A percentile compares a stretch with the other conserved stretches of the same genome.
phyloP scores from a whole-genome alignment of 2,888 invertebrate genomes.

The Oscheius sp. region DNA sequence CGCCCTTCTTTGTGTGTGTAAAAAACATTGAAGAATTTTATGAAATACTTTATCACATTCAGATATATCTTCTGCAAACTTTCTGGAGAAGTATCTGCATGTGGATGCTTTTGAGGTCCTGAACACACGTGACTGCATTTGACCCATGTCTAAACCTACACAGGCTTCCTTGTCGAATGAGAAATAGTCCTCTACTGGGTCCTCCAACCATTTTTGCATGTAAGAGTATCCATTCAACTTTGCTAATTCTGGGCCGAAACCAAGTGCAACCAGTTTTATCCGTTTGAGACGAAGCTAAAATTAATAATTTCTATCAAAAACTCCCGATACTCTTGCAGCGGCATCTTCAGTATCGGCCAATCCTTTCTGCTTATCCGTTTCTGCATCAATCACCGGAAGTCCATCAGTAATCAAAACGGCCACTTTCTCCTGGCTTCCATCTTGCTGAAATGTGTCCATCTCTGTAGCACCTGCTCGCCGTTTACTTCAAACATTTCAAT shows the following conservation, averaged over 20 bases:
- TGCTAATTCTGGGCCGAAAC: not conserved
- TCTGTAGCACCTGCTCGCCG: too few relatives aligned
- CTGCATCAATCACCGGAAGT: not conserved
- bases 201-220: not conserved
- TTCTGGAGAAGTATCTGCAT: too few relatives aligned
- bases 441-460: not conserved
- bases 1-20: too few relatives aligned
- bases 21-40: too few relatives aligned
- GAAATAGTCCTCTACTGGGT: not conserved
- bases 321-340: not conserved
- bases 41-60: too few relatives aligned
- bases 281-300: not conserved
- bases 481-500: not conserved
- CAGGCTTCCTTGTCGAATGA: not conserved
- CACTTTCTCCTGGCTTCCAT: not conserved
- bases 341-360: not conserved
- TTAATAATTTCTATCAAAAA: not conserved
- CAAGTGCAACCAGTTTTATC: not conserved
- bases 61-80: too few relatives aligned
- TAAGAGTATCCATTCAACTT: not conserved
- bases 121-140: too few relatives aligned
- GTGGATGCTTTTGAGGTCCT: too few relatives aligned
- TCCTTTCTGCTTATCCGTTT: too few relatives aligned
- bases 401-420: not conserved
- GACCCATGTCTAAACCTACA: too few relatives aligned